A percentile compares a stretch with the other conserved stretches of the same genome.
phyloP scores from a whole-genome alignment of 1,140 invertebrate species.

The Sitodiplosis mosellana region DNA sequence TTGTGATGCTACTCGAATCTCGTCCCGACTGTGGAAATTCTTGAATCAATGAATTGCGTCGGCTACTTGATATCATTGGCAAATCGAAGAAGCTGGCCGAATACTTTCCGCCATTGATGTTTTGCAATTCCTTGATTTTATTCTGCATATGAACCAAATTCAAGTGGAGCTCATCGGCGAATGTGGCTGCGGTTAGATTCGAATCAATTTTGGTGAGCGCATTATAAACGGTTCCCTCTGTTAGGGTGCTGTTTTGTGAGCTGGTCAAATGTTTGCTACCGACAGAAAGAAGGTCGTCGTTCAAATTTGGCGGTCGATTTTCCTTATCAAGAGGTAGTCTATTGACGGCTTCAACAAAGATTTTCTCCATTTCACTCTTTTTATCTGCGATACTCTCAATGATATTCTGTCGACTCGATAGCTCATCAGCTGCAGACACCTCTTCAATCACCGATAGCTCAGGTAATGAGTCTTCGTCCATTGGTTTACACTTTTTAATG shows the following conservation, averaged over 20 bases:
- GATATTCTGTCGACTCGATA: slow-evolving; percentile 15
- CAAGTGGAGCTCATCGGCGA: slow-evolving; percentile 12
- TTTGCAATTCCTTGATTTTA: slow-evolving; percentile 23
- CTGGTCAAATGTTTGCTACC: neutral
- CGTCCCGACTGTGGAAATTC: slow-evolving; percentile 16
- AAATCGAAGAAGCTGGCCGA: slow-evolving; percentile 10
- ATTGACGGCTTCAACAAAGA: neutral
- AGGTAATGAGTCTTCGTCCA: slow-evolving; percentile 1
- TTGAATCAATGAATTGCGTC: slow-evolving; percentile 10
- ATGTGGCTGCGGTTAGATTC: neutral
- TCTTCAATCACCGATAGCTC: slow-evolving; percentile 16
- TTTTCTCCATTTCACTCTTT: neutral
- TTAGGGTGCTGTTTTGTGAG: neutral
- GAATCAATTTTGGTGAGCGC: neutral
- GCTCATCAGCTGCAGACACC: slow-evolving; percentile 15
- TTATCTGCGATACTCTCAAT: slow-evolving; percentile 12
- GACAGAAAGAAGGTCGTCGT: neutral
- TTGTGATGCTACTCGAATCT: slow-evolving; percentile 23
- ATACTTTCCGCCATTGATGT: slow-evolving; percentile 21
- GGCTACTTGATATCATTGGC: slow-evolving; percentile 24
- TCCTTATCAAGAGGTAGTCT: slow-evolving; percentile 7
- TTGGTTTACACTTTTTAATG: slow-evolving; percentile 1
- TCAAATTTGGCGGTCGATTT: neutral
- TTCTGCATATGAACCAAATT: slow-evolving; percentile 20
- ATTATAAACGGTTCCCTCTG: neutral